Evolutionary conservation across 37 sponge, comb jelly and placozoan genomes (phyloP), one percentile per base, ranked within the genome.

Genomic region (Aphrocallistes beatrix): DNA sequence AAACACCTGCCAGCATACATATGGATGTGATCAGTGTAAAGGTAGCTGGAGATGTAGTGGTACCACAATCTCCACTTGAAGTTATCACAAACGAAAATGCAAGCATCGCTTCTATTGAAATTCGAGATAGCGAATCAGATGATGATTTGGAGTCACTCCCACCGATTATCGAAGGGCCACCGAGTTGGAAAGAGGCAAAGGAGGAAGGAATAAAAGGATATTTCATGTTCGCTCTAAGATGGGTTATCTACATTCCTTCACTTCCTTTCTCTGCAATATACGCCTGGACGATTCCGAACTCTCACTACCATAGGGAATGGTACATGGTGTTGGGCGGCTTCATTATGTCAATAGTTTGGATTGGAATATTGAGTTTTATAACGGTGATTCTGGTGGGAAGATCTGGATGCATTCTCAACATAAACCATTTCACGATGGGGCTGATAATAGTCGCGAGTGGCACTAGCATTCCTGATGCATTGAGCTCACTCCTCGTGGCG

Each of bases 221-320:
- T n/a, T 37, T 87, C 17, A 84, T 84, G 86, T 91, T 48, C 51
- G 45, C 87, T 16, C 38, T 85, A 6, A 87, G 86, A 82, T 94
- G 90, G 87, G 39, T 87, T 51, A 86, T 90, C 84, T 94, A 91
- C 40, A 38, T 91, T 36, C 42, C 84, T 0, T 85, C 94, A n/a
- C 91, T 94, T 83, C 94, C 94, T 37, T 94, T 88, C 87, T 49
- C 88, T 21, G 86, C 87, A 30, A 81, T 82, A 36, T 94, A 88
- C 92, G 87, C 94, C n/a, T 94, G 90, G 88, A 94, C 94, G 47
- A 90, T 94, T 34, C 94, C 94, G 19, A 85, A 91, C 86, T 91
- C 90, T 83, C 83, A 88, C 6, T 51, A 88, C 34, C 88, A 90
- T 49, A 38, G 87, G 1, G 91, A 90, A 48, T 91, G 81, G 84